phyloP scores from a whole-genome alignment of 2,113 vertebrate species.

The Cryptomyrus ogoouensis region DNA sequence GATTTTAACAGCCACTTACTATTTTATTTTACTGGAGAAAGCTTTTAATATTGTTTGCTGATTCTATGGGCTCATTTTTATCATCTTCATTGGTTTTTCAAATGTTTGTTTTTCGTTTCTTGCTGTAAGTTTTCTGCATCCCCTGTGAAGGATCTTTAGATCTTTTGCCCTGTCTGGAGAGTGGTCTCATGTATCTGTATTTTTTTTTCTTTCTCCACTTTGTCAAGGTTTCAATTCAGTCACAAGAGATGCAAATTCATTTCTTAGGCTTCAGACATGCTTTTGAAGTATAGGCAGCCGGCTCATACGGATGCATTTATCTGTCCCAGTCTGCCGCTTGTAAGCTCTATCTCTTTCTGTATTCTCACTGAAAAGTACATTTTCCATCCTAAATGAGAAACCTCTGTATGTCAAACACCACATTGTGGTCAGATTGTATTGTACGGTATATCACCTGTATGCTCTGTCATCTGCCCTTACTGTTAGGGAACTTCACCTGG shows the following conservation, averaged over 20 bases:
- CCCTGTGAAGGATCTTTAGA: not conserved
- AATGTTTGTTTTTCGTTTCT: not conserved
- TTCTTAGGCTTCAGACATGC: not conserved
- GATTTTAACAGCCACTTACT: not conserved
- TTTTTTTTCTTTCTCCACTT: not conserved
- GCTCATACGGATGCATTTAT: not conserved
- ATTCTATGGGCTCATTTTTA: not conserved
- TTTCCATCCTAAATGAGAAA: not conserved
- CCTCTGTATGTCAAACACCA: not conserved
- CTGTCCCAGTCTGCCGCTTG: not conserved
- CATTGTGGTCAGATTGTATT: not conserved
- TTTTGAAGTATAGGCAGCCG: not conserved
- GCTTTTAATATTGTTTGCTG: not conserved
- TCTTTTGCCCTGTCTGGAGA: not conserved
- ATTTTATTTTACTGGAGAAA: not conserved
- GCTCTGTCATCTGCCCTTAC: not conserved
- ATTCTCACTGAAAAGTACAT: not conserved
- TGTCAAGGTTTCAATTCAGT: not conserved
- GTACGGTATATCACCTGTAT: not conserved
- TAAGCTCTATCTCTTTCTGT: not conserved
- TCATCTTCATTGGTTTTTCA: not conserved
- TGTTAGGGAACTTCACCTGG: not conserved
- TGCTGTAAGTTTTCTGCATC: not conserved
- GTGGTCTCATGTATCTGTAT: not conserved
- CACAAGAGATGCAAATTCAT: not conserved